phyloP scores from a whole-genome alignment of 2,888 invertebrate species.

The Hylaea fasciaria region DNA sequence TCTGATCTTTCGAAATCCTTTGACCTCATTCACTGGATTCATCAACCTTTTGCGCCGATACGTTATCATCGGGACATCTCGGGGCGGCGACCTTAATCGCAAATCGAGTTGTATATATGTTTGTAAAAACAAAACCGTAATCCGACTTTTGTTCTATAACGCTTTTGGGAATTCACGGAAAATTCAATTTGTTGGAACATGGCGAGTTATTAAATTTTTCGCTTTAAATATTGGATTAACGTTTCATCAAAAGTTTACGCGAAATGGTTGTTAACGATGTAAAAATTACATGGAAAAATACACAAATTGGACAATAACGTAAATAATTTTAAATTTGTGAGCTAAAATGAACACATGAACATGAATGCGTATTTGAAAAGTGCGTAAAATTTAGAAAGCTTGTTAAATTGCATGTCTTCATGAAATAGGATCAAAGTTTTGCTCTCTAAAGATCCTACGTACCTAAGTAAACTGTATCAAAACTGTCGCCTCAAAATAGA shows the following conservation, averaged over 20 bases:
- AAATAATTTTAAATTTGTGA: too few species aligned
- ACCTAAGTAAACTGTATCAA: too few species aligned
- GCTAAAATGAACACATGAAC: too few species aligned
- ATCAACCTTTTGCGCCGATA: slow-evolving; percentile 32
- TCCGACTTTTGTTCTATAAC: slow-evolving; percentile 32
- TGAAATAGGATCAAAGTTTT: too few species aligned
- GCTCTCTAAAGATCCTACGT: too few species aligned
- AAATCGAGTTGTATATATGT: slow-evolving; percentile 40
- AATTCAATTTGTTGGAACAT: slow-evolving; percentile 37
- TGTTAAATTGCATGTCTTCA: too few species aligned
- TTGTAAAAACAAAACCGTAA: slow-evolving; percentile 40
- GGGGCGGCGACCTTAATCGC: slow-evolving; percentile 43
- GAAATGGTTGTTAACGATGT: not conserved
- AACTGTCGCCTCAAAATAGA: too few species aligned
- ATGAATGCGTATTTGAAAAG: too few species aligned
- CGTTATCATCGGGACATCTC: slow-evolving; percentile 45
- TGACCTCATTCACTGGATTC: slow-evolving; percentile 16
- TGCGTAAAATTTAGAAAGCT: too few species aligned
- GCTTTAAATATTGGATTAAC: slow-evolving; percentile 30
- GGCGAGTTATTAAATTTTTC: slow-evolving; percentile 19
- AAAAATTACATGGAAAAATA: not conserved
- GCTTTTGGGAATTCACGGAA: slow-evolving; percentile 31
- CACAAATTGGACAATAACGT: too few species aligned
- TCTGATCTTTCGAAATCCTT: not conserved
- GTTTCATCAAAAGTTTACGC: slow-evolving; percentile 27